Evolutionary conservation across 2,797 vertebrate genomes (phyloP).

Genomic region (Gallinago solitaria): DNA sequence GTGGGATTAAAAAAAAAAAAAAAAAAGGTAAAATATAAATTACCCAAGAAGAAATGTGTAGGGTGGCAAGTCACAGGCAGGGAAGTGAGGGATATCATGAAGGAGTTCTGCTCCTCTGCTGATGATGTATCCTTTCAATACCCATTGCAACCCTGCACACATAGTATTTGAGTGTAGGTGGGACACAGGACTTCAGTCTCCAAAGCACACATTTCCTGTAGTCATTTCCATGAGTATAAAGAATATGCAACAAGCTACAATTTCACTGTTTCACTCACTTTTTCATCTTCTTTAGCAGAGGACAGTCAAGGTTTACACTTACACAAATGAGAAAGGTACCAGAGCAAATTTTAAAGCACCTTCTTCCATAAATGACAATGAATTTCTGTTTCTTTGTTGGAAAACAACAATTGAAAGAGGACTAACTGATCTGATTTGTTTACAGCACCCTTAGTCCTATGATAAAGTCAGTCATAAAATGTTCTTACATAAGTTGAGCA

Average conservation of each 20-base stretch:
- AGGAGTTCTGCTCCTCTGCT: background rate
- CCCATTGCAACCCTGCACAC: fast-evolving
- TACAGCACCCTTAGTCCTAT: background rate
- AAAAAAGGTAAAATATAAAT: background rate
- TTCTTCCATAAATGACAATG: background rate
- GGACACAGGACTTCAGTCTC: background rate
- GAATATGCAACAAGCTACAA: background rate
- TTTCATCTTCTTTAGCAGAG: background rate
- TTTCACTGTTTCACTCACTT: background rate
- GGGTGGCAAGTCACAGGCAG: background rate
- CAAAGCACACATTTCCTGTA: background rate
- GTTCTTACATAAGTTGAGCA: background rate
- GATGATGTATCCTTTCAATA: background rate
- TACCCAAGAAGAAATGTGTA: background rate
- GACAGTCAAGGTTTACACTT: background rate
- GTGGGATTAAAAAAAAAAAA: background rate
- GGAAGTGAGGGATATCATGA: background rate
- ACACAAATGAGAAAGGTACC: background rate
- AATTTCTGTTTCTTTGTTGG: background rate
- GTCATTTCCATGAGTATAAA: background rate
- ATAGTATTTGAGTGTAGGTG: background rate
- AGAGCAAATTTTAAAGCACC: background rate
- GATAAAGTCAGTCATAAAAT: background rate
- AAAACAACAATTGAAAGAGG: background rate
- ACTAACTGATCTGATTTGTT: background rate